These are phyloP conservation scores for Leistus spinibarbis DNA, from an alignment of 2,888 invertebrate species.

Conservation along the genomic window DNA sequence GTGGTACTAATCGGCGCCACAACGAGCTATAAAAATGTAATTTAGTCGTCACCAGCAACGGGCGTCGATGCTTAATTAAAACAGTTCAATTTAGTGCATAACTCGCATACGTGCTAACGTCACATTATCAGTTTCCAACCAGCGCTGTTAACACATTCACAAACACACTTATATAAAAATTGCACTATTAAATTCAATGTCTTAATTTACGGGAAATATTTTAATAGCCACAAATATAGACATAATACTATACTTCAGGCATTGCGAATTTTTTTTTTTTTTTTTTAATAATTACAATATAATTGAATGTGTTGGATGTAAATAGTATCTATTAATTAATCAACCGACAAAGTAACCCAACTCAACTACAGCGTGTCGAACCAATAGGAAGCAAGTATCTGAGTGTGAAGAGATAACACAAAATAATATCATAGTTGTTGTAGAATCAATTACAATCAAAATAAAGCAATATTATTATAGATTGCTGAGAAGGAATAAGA, in stretches of 20 bases:
- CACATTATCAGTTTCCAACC: conserved; percentile 22
- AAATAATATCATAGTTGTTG: too few relatives aligned
- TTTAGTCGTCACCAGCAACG: conserved; percentile 41
- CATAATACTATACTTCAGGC: background rate
- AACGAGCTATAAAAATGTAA: conserved; percentile 45
- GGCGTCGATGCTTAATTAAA: conserved; percentile 44
- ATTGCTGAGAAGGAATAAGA: too few relatives aligned
- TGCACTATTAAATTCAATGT: background rate
- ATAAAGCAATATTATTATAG: too few relatives aligned
- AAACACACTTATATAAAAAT: too few relatives aligned
- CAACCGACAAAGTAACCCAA: too few relatives aligned
- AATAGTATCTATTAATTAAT: too few relatives aligned
- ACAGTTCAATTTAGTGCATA: conserved; percentile 43
- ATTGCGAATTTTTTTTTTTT: background rate
- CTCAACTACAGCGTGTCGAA: too few relatives aligned
- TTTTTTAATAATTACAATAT: too few relatives aligned
- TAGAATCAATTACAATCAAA: too few relatives aligned
- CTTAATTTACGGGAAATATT: background rate
- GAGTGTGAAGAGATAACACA: too few relatives aligned
- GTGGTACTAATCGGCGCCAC: conserved; percentile 42
- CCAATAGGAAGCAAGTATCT: too few relatives aligned
- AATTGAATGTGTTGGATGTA: too few relatives aligned
- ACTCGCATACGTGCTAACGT: conserved; percentile 10
- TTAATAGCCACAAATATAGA: background rate
- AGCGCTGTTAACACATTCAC: background rate